Base-by-base conservation (phyloP, 1,140 invertebrate species). In the Streblospio benedicti region DNA sequence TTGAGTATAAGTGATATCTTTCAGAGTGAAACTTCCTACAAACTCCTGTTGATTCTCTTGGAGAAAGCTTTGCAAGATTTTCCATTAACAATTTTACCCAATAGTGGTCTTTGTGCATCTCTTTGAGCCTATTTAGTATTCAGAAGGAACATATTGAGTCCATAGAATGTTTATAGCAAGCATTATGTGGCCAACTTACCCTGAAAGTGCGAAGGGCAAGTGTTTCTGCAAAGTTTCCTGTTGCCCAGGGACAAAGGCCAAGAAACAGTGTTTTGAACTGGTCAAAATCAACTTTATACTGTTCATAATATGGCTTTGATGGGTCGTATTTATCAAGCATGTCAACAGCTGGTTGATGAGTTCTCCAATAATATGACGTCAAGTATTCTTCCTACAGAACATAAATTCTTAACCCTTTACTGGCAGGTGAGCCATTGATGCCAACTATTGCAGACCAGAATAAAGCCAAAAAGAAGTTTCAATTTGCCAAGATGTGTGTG, bases 241-340 rank as follows among this genome's bases (percentile, higher is more conserved):
- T 85, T 4, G 87, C 87, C 93, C 93, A 97, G 0, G 91, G 90
- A 6, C 90, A 90, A 2, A 96, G 76, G 0, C 86, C 85, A 2
- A 84, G 81, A 73, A 94, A 93, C 55, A 96, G 80, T 33, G 86
- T 85, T 65, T 87, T 84, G 77, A 96, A 97, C 65, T 93, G 85
- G 56, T 92, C 87, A 79, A 87, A 96, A 78, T 95, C 91, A 5
- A 96, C 79, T 74, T 86, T 85, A 69, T 93, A 96, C 1, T 85
- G 85, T 71, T 96, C 92, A 70, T 91, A 91, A 3, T 84, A 83
- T 32, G 82, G 79, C 83, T 81, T 60, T 4, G 71, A 69, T 0
- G 75, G 70, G 65, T 81, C 79, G 65, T 71, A 78, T 62, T 80
- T 80, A 41, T 80, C 76, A 30, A 69, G 60, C 0, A 68, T 61